Evolutionary conservation across 1,140 invertebrate genomes (phyloP), one percentile per base, ranked within the genome.

Genomic region (Caerostris extrusa): DNA sequence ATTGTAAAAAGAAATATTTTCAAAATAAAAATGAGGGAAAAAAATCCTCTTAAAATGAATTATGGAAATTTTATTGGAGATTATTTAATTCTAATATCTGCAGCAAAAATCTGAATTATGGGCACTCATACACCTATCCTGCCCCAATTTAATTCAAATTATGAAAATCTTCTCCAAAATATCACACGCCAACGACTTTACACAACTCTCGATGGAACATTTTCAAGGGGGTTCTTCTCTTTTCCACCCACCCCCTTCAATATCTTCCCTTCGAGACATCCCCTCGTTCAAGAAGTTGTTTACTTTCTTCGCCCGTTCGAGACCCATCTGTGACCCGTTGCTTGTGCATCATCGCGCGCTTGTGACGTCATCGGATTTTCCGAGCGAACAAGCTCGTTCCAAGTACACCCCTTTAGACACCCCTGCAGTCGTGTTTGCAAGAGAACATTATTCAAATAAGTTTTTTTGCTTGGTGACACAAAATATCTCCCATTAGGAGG

Each of bases 361-460:
- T 55, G 50, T 64, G 58, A 64, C 86, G 64, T 77, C 88, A 90
- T 90, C 67, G 88, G 88, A 90, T 90, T 90, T 90, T 71, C 64
- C 88, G n/a, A 77, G 50, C 88, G 53, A 77, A 90, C 64, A 67
- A 90, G 12, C 88, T 56, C 55, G 58, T 64, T 57, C 82, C 55
- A 10, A 34, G 12, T 19, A 77, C 83, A 85, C 83, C 83, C 77
- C 83, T 85, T 85, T 58, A 34, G 71, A 50, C 71, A 77, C 71
- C 71, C 34, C 71, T 77, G n/a, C 57, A 58, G 83, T 58, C n/a
- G 10, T 85, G 83, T 85, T 85, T 85, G 56, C 57, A 7, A n/a
- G 86, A 61, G 57, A 88, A 64, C 86, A 88, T 88, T 88, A 88
- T 88, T 88, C 86, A 88, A 88, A 88, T 88, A 88, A 88, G 86